Conservation (phyloP, 2,888 invertebrate genomes). For the Amphipoea lucens region DNA sequence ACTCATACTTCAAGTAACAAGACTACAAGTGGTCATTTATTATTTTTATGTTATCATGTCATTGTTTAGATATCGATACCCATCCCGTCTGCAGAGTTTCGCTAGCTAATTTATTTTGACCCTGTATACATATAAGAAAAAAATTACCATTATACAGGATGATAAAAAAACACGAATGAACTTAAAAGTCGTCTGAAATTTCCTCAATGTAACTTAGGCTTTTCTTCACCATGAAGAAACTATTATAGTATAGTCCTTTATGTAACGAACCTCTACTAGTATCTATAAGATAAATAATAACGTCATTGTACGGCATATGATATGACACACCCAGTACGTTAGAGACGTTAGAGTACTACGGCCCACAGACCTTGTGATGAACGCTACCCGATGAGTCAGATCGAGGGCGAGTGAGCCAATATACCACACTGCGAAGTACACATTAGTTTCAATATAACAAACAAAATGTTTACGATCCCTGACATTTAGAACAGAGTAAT, state of each 20-base stretch:
- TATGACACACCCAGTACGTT: conserved; percentile 31
- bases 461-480: conserved; percentile 25
- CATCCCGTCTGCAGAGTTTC: no score
- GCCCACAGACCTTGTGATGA: conserved; percentile 48
- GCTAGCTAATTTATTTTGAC: no score
- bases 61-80: no score
- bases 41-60: no score
- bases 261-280: neutral
- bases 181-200: neutral
- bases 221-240: neutral
- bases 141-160: neutral
- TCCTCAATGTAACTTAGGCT: neutral
- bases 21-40: no score
- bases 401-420: conserved; percentile 15
- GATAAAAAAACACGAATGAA: neutral
- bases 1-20: neutral
- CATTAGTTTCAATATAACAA: conserved; percentile 12
- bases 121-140: neutral
- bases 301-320: conserved; percentile 7
- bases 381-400: conserved; percentile 54
- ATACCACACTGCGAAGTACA: conserved; percentile 4
- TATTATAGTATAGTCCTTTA: neutral
- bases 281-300: neutral
- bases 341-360: conserved; percentile 25
- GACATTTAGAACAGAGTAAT: conserved; percentile 7